These are phyloP conservation scores for Cataglyphis cursor DNA, from an alignment of 2,888 invertebrate genomes.

Conservation along the genomic window DNA sequence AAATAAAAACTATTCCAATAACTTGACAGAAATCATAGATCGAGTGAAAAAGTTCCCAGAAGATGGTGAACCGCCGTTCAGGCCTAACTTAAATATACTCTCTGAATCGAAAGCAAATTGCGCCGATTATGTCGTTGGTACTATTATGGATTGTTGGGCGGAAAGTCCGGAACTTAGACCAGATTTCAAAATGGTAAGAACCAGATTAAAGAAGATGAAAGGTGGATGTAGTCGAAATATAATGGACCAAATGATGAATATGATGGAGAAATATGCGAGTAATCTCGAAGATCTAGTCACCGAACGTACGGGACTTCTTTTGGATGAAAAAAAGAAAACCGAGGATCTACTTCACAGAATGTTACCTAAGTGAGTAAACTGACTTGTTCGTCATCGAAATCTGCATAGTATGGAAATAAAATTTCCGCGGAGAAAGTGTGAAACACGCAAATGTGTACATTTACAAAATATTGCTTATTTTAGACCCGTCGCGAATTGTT, in stretches of 20 bases:
- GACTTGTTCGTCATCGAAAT: background rate
- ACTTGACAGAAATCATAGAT: conserved; percentile 92
- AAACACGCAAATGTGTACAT: background rate
- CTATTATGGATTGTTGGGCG: conserved; percentile 96
- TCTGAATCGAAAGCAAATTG: conserved; percentile 91
- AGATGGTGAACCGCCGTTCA: conserved; percentile 91
- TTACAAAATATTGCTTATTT: conserved; percentile 70
- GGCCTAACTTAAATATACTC: conserved; percentile 92
- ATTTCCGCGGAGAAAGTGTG: background rate
- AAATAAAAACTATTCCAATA: conserved; percentile 68
- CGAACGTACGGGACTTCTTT: conserved; percentile 95
- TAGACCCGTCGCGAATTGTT: conserved; percentile 95
- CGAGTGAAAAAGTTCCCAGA: conserved; percentile 91
- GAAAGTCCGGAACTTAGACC: conserved; percentile 94
- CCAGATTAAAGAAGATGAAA: conserved; percentile 95
- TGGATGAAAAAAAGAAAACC: conserved; percentile 97
- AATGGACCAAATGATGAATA: conserved; percentile 99
- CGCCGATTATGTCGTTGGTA: conserved; percentile 93
- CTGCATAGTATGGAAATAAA: background rate
- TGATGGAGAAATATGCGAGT: conserved; percentile 98
- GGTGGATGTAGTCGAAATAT: conserved; percentile 96
- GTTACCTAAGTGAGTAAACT: conserved; percentile 93
- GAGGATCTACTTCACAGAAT: conserved; percentile 97
- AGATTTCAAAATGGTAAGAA: conserved; percentile 93
- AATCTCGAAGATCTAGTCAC: conserved; percentile 97